A percentile compares a stretch with the other conserved stretches of the same genome.
phyloP scores from a whole-genome alignment of 2,888 invertebrate species.

The Nemoura dubitans region DNA sequence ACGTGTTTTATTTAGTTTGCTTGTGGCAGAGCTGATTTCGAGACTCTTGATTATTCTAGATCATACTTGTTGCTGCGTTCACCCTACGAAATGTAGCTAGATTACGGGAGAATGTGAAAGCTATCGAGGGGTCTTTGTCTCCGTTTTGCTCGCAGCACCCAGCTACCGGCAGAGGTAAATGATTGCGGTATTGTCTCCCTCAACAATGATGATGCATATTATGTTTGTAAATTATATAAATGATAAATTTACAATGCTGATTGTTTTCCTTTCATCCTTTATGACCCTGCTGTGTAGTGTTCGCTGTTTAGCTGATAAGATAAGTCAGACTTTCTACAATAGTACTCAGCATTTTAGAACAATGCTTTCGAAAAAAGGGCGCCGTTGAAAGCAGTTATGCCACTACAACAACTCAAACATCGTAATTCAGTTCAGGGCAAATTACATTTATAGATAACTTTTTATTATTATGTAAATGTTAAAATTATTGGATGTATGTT shows the following conservation, averaged over 20 bases:
- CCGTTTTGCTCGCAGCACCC: not conserved
- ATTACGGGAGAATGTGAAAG: not conserved
- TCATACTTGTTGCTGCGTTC: not conserved
- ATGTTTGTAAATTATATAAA: constrained; percentile 12
- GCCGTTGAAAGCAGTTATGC: too few species aligned
- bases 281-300: too few species aligned
- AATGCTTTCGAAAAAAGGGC: too few species aligned
- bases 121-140: not conserved
- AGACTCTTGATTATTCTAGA: not conserved
- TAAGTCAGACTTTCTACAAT: too few species aligned
- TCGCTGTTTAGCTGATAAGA: too few species aligned
- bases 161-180: not conserved
- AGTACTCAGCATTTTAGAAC: too few species aligned
- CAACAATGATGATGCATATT: not conserved
- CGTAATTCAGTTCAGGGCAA: too few species aligned
- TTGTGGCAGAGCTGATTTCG: not conserved
- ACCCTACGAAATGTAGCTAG: not conserved
- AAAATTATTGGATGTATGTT: too few species aligned
- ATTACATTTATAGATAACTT: too few species aligned
- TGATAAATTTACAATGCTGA: not conserved
- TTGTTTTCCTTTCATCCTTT: not conserved
- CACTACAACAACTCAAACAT: too few species aligned
- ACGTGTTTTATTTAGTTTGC: not conserved
- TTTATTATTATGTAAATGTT: too few species aligned
- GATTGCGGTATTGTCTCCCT: not conserved